Conservation (phyloP, 2,888 invertebrate species). For the Chrysolina oricalcia region DNA sequence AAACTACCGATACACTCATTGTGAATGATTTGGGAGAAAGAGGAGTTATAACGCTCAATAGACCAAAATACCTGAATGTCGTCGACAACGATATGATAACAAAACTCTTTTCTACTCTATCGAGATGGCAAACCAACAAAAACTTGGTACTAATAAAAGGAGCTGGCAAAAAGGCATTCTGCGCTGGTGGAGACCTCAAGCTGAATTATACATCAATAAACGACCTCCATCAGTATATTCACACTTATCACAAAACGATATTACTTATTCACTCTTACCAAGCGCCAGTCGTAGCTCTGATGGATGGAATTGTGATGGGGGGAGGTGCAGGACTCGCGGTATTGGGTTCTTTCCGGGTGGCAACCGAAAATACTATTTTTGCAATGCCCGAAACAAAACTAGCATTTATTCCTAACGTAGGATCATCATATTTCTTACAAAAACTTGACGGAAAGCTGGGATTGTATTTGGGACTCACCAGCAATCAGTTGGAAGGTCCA, state of each 20-base stretch:
- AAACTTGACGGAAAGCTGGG: slow-evolving; percentile 90
- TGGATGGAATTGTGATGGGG: slow-evolving; percentile 97
- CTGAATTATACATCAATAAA: slow-evolving; percentile 70
- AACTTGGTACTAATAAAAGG: slow-evolving; percentile 60
- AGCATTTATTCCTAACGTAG: slow-evolving; percentile 97
- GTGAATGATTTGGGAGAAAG: slow-evolving; percentile 14
- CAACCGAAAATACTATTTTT: slow-evolving; percentile 94
- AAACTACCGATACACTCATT: not conserved
- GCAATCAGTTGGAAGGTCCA: slow-evolving; percentile 78
- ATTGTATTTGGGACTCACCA: slow-evolving; percentile 90
- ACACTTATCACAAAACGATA: slow-evolving; percentile 75
- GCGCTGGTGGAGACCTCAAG: slow-evolving; percentile 97
- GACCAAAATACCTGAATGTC: slow-evolving; percentile 26
- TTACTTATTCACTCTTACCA: slow-evolving; percentile 76
- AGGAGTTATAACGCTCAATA: slow-evolving; percentile 25
- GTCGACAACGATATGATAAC: slow-evolving; percentile 17
- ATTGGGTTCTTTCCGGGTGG: slow-evolving; percentile 82
- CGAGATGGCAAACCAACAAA: slow-evolving; percentile 9
- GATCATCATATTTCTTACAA: slow-evolving; percentile 93
- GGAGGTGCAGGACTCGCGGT: slow-evolving; percentile 96
- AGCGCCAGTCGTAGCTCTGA: slow-evolving; percentile 92
- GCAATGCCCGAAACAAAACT: slow-evolving; percentile 99
- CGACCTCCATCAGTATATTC: slow-evolving; percentile 77
- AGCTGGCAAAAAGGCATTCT: slow-evolving; percentile 92
- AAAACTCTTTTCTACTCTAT: slow-evolving; percentile 2